These are phyloP conservation scores for Sebastes umbrosus DNA, from an alignment of 2,797 vertebrate species.

Conservation along the genomic window DNA sequence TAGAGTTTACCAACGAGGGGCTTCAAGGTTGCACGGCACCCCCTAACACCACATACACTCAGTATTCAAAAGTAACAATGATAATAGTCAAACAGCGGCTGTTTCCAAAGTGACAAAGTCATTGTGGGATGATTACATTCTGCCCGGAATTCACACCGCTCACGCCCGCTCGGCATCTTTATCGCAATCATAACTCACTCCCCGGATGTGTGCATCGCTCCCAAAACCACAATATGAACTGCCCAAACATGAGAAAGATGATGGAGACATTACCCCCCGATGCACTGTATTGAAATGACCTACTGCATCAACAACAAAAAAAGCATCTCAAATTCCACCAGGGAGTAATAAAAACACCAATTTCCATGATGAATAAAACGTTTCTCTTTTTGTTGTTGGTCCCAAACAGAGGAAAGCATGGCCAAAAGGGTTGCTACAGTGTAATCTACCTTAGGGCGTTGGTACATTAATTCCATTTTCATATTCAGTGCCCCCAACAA, in stretches of 20 bases:
- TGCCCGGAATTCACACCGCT: conserved; percentile 33
- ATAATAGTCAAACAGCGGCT: conserved; percentile 57
- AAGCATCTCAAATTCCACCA: conserved; percentile 69
- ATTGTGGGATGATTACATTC: conserved; percentile 75
- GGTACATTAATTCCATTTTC: conserved; percentile 86
- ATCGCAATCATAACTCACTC: conserved; percentile 54
- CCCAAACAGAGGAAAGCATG: conserved; percentile 71
- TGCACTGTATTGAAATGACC: conserved; percentile 55
- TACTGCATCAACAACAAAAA: conserved; percentile 54
- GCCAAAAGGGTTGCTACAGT: conserved; percentile 74
- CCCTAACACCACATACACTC: conserved; percentile 31
- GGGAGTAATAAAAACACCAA: conserved; percentile 80
- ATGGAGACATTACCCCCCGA: conserved; percentile 46
- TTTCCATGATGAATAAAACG: conserved; percentile 77
- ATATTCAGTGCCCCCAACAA: conserved; percentile 71
- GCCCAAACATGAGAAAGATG: conserved; percentile 41
- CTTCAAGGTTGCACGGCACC: conserved; percentile 64
- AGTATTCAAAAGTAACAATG: conserved; percentile 58
- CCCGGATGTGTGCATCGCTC: conserved; percentile 2
- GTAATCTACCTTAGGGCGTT: conserved; percentile 85
- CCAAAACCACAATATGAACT: conserved; percentile 31
- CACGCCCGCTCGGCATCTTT: conserved; percentile 45
- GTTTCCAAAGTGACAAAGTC: conserved; percentile 60
- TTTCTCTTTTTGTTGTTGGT: conserved; percentile 66
- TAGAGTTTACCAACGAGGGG: conserved; percentile 47